These are phyloP conservation scores for Cremastobaeus sp. DNA, from an alignment of 2,888 invertebrate species.

Conservation along the genomic window DNA sequence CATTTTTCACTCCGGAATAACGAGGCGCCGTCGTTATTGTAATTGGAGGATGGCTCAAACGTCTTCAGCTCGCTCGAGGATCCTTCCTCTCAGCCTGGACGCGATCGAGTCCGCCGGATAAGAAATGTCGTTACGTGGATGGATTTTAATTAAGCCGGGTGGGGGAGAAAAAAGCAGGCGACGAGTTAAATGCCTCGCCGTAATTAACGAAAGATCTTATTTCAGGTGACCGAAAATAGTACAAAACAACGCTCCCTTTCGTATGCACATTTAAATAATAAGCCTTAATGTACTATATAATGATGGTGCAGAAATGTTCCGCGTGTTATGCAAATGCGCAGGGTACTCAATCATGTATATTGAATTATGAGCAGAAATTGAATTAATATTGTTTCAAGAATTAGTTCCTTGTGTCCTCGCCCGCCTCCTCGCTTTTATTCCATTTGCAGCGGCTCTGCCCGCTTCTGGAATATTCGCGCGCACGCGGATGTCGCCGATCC, in stretches of 20 bases:
- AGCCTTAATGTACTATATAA: constrained; percentile 10
- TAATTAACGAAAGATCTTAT: neutral
- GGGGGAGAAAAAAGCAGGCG: constrained; percentile 4
- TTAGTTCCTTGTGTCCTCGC: too few relatives aligned
- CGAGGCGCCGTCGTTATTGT: constrained; percentile 65
- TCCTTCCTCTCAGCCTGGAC: constrained; percentile 14
- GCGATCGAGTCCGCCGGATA: constrained; percentile 30
- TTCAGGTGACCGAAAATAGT: neutral
- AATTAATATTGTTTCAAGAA: too few relatives aligned
- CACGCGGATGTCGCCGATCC: too few relatives aligned
- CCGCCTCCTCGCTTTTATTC: too few relatives aligned
- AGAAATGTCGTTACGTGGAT: constrained; percentile 21
- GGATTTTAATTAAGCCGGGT: constrained; percentile 34
- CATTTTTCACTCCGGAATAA: constrained; percentile 65
- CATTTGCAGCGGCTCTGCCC: too few relatives aligned
- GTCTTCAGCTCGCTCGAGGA: constrained; percentile 53
- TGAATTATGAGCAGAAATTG: too few relatives aligned
- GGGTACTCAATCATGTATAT: constrained; percentile 23
- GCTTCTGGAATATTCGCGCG: too few relatives aligned
- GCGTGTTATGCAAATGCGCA: constrained; percentile 28
- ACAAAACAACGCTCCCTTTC: too few relatives aligned
- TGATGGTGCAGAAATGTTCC: constrained; percentile 24
- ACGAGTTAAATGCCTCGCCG: neutral
- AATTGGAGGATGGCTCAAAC: constrained; percentile 59
- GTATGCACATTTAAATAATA: constrained; percentile 9